phyloP scores from a whole-genome alignment of 2,113 vertebrate genomes.

The Geothlypis trichas region DNA sequence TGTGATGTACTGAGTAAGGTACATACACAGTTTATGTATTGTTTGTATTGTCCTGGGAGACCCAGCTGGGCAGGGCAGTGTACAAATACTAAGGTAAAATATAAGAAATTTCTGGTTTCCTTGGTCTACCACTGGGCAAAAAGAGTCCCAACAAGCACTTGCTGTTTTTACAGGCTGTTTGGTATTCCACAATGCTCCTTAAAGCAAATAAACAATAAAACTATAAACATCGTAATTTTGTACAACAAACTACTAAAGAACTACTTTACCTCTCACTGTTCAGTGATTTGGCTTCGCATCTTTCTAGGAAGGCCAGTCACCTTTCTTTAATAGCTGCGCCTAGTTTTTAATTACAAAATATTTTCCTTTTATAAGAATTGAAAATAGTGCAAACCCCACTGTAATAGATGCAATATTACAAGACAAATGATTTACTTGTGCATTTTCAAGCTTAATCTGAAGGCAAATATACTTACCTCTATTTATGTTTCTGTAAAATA shows the following conservation, averaged over 20 bases:
- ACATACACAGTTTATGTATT: background rate
- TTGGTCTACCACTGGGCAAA: background rate
- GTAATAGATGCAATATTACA: background rate
- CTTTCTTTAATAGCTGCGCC: background rate
- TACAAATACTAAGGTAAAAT: background rate
- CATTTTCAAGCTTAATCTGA: background rate
- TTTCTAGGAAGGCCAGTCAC: background rate
- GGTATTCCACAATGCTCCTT: background rate
- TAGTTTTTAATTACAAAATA: background rate
- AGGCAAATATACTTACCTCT: background rate
- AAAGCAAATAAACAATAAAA: background rate
- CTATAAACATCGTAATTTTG: background rate
- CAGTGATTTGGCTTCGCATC: background rate
- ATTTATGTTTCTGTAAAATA: conserved; percentile 6
- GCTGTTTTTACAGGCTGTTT: background rate
- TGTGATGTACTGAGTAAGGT: background rate
- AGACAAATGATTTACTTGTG: background rate
- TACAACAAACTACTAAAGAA: background rate
- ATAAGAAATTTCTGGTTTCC: background rate
- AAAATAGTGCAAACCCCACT: background rate
- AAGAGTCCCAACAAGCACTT: background rate
- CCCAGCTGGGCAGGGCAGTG: background rate
- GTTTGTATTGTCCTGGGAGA: background rate
- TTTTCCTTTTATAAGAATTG: background rate
- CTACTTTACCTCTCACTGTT: background rate